Percentiles rank a stretch among this genome's conserved stretches.
These are phyloP conservation scores for Rissa tridactyla DNA, from an alignment of 2,113 vertebrate species.

Conservation along the genomic window DNA sequence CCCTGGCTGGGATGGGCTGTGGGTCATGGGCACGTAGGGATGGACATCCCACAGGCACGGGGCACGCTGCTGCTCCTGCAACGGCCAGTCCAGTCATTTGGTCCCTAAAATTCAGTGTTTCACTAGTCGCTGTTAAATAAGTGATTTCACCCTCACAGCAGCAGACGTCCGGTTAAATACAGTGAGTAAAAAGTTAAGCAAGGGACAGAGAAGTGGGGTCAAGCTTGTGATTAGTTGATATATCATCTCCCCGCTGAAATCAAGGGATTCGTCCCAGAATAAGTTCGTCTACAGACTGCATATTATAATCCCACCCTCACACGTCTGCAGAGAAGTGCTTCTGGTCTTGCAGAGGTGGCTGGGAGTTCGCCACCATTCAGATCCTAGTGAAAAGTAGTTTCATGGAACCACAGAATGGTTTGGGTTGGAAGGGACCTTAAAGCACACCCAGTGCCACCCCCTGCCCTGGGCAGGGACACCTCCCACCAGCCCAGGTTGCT, in stretches of 20 bases:
- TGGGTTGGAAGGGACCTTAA: neutral
- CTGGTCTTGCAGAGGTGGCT: neutral
- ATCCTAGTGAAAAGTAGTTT: neutral
- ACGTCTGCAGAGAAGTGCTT: neutral
- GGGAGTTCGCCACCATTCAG: neutral
- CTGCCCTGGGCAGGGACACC: neutral
- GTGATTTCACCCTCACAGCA: neutral
- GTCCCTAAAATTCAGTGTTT: neutral
- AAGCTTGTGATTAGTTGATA: neutral
- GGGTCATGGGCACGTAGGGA: neutral
- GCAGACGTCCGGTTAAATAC: neutral
- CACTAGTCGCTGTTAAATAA: neutral
- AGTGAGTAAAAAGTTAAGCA: neutral
- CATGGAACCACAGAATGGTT: neutral
- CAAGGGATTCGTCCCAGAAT: neutral
- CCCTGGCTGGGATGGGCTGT: neutral
- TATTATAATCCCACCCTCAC: neutral
- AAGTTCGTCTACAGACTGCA: neutral
- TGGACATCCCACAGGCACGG: neutral
- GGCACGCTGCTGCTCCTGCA: neutral
- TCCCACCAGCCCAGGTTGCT: neutral
- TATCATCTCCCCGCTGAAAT: neutral
- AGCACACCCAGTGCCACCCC: neutral
- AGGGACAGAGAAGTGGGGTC: neutral
- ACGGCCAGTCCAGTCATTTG: accelerated